phyloP scores from a whole-genome alignment of 2,888 invertebrate species.

The Meganola albula region DNA sequence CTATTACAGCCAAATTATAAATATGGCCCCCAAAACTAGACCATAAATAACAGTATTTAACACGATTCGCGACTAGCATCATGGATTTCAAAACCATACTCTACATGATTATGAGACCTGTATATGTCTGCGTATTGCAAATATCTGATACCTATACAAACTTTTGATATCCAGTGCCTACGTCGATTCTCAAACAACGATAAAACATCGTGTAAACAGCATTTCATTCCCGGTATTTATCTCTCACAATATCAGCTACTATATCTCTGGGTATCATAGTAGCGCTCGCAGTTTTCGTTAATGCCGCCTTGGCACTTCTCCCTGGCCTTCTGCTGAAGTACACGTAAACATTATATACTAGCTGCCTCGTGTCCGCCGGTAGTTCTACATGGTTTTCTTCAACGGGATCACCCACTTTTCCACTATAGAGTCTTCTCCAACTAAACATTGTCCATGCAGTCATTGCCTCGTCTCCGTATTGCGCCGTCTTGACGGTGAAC shows the following conservation, averaged over 20 bases:
- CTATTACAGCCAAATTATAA: too few relatives aligned
- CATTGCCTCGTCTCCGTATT: slow-evolving; percentile 73
- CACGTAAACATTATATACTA: slow-evolving; percentile 69
- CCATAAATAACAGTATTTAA: too few relatives aligned
- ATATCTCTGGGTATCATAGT: slow-evolving; percentile 69
- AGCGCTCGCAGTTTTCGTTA: slow-evolving; percentile 64
- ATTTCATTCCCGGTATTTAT: slow-evolving; percentile 47
- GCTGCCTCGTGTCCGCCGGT: slow-evolving; percentile 66
- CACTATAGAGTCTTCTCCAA: slow-evolving; percentile 66
- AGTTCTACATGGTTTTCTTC: slow-evolving; percentile 58
- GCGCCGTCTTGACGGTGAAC: slow-evolving; percentile 60
- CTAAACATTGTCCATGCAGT: slow-evolving; percentile 75
- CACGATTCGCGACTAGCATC: too few relatives aligned
- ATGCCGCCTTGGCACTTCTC: slow-evolving; percentile 55
- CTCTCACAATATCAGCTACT: slow-evolving; percentile 65
- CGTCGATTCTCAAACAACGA: too few relatives aligned
- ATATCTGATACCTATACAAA: too few relatives aligned
- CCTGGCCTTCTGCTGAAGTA: slow-evolving; percentile 66
- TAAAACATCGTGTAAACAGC: slow-evolving; percentile 8
- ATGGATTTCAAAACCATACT: too few relatives aligned
- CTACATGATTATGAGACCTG: too few relatives aligned
- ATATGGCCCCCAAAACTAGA: too few relatives aligned
- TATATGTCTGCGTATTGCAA: too few relatives aligned
- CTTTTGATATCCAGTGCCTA: too few relatives aligned
- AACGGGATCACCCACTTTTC: slow-evolving; percentile 43